These are phyloP conservation scores for Connochaetes taurinus DNA, from an alignment of 2,113 vertebrate genomes.

Conservation along the genomic window DNA sequence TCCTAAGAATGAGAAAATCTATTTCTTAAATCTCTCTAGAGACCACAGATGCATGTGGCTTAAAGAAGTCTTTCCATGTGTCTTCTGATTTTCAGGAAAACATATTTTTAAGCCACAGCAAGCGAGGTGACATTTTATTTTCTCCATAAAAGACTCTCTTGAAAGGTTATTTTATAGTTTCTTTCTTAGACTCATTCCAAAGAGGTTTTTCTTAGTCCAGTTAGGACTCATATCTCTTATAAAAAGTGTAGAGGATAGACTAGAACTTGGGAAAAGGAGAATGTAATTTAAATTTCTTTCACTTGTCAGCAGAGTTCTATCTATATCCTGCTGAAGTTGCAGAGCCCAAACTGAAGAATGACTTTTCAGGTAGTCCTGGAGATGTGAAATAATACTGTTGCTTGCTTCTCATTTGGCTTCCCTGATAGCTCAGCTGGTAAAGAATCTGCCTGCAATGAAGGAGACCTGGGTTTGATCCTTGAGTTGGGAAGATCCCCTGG, in stretches of 20 bases:
- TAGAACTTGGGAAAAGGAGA: not conserved
- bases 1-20: not conserved
- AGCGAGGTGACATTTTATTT: constrained; percentile 13
- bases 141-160: constrained; percentile 16
- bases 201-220: not conserved
- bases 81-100: not conserved
- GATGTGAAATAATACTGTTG: not conserved
- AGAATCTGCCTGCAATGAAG: not conserved
- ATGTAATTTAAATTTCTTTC: not conserved
- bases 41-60: not conserved
- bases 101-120: constrained; percentile 17
- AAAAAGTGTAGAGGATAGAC: not conserved
- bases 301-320: not conserved
- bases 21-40: not conserved
- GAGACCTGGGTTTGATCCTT: not conserved
- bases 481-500: not conserved
- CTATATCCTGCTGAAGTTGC: not conserved
- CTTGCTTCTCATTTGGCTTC: not conserved
- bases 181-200: not conserved
- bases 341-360: not conserved
- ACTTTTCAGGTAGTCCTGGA: not conserved
- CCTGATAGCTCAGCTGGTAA: not conserved
- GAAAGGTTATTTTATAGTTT: constrained; percentile 7
- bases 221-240: not conserved
- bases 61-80: not conserved